Evolutionary conservation across 2,888 invertebrate species (phyloP), one percentile per base, ranked within the genome.

Genomic region (Lasioglossum malachurum): DNA sequence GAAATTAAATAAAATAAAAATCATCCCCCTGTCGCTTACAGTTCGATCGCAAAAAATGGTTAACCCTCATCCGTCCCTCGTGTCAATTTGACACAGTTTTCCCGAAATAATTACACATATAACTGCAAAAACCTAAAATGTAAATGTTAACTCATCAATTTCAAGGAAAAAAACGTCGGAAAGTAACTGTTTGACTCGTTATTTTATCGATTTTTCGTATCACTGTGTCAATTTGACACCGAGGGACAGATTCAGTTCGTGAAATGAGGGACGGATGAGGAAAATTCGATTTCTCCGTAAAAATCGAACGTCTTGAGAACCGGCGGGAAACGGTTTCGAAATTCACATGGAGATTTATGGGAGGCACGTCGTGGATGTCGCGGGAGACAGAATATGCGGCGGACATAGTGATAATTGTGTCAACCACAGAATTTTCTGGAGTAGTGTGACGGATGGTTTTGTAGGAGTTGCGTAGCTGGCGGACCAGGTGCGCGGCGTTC

Each of bases 401-500:
- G 60, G 4, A 31, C 16, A 67, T 72, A 72, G 41, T 72, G 44
- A 44, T 44, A n/a, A 72, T 41, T 44, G 41, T 27, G 41, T 27
- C 44, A 27, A 27, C n/a, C 69, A 14, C 69, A 27, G 60, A 4
- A n/a, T 73, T 73, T 73, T 73, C 72, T n/a, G 31, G 69, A 35
- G n/a, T 2, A 2, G 8, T 0, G 0, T 27, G 73, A 49, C 49
- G 23, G 12, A 49, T 73, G 31, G 44, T 49, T 4, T 73, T 23
- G 14, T 27, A 27, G 19, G 8, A 31, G 49, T 8, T 49, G 44
- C 31, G 73, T n/a, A 35, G 78, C 53, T 12, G 14, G 12, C 23
- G 49, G 41, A 19, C 23, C 71, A 78, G 78, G 71, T 78, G 49
- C 71, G 71, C 38, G n/a, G 4, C 38, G 53, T 27, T 19, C 41